A percentile compares a stretch with the other conserved stretches of the same genome.
These are phyloP conservation scores for Bombyx mandarina DNA, from an alignment of 1,140 invertebrate genomes.

Conservation along the genomic window DNA sequence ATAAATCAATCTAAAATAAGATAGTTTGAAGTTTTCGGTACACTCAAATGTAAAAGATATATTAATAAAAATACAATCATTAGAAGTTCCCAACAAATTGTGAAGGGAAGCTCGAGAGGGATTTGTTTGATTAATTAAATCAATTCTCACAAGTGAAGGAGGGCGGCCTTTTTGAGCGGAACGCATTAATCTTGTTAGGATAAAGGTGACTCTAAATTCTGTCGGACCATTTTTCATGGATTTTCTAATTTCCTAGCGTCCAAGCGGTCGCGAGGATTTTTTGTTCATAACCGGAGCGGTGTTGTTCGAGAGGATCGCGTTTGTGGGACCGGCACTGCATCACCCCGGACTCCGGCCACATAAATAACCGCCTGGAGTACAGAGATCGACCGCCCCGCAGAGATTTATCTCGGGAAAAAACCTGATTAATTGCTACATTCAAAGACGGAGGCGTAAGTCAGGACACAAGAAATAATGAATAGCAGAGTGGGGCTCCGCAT, in stretches of 20 bases:
- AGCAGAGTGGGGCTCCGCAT: slow-evolving; percentile 4
- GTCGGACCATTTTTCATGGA: slow-evolving; percentile 4
- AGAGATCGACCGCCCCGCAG: slow-evolving; percentile 8
- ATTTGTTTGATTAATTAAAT: too few relatives aligned
- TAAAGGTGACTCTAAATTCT: slow-evolving; percentile 3
- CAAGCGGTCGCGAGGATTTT: neutral
- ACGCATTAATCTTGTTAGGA: slow-evolving; percentile 2
- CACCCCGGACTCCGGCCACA: neutral
- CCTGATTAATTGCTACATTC: slow-evolving; percentile 46
- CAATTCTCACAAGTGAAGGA: neutral
- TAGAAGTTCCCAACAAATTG: too few relatives aligned
- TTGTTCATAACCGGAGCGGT: slow-evolving; percentile 3
- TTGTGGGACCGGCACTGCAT: slow-evolving; percentile 5
- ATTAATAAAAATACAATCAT: too few relatives aligned
- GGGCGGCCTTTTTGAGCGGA: neutral
- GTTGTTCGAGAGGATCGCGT: slow-evolving; percentile 19
- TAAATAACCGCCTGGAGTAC: slow-evolving; percentile 3
- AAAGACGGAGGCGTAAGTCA: slow-evolving; percentile 33
- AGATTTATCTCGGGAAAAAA: slow-evolving; percentile 41
- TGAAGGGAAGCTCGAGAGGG: too few relatives aligned
- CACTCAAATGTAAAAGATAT: too few relatives aligned
- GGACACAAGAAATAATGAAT: slow-evolving; percentile 43
- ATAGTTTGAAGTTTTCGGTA: too few relatives aligned
- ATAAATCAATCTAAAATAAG: too few relatives aligned
- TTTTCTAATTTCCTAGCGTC: slow-evolving; percentile 9